Base-by-base conservation (phyloP, 2,113 vertebrate species). In the Lophius piscatorius region DNA sequence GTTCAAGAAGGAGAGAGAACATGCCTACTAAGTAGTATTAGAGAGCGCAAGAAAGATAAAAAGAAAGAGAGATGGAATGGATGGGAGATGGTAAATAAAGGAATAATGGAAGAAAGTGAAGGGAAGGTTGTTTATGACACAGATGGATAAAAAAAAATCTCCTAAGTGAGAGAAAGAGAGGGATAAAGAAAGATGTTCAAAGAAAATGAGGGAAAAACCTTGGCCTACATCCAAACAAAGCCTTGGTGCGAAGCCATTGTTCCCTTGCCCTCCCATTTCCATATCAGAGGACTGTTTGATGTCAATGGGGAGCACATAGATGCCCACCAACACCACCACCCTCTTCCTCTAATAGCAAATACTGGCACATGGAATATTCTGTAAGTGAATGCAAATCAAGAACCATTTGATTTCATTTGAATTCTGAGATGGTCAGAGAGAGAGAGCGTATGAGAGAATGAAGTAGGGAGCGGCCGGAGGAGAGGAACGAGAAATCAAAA, bases 261-360 rank as follows among this genome's bases (percentile, higher is more conserved):
- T 89, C 82, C 82, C 74, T 78, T 84, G 82, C 84, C 87, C 84
- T 82, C 76, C 63, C 59, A 93, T 93, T 93, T 90, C 89, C 92
- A 93, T 92, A 93, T 93, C 91, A 93, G 92, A 93, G 84, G 84
- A 87, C 83, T 75, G 92, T 93, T 93, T 92, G 92, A 93, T 91
- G 91, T 92, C 89, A 91, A 90, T 90, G 89, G 85, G 88, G 75
- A 85, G 86, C 88, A 81, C 83, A 77, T 56, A 81, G 76, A 76
- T 71, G 21, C 86, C 84, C 87, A 86, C 82, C 76, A 78, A 78
- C 78, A 81, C 60, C 73, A 70, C 52, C 73, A 35, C 61, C 60
- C 86, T 84, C 76, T 64, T 82, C 82, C 76, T 78, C 59, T 89
- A 89, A 89, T 87, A 83, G 90, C 86, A 93, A 91, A 91, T 85